Base-by-base conservation (phyloP, 2,888 invertebrate species). In the Cantharis rustica region DNA sequence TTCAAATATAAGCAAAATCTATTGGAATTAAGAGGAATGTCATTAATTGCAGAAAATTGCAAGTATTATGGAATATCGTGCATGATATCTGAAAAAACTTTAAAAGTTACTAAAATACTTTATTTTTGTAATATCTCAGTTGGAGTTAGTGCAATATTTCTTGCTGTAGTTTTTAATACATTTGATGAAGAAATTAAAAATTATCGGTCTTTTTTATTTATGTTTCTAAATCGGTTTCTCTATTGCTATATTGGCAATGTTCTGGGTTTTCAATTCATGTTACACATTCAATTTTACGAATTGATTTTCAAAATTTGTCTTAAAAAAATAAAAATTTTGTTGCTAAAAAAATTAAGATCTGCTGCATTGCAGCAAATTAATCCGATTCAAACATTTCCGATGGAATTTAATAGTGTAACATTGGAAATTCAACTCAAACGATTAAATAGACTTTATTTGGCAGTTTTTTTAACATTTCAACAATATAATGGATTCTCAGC, bases 301-400 rank as follows among this genome's bases (percentile, higher is more conserved):
- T n/a, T 47, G 0, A 47, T 47, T 9, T 47, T n/a, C 9, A n/a
- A 47, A 47, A n/a, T 5, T n/a, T 47, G n/a, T 5, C 1, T n/a
- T 47, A n/a, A 47, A 7, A n/a, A 47, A 47, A 47, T 47, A 2
- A 47, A 47, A 47, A n/a, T n/a, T n/a, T n/a, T n/a, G n/a, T n/a
- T 47, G n/a, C 7, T 47, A 7, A 1, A 47, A 47, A 47, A 47
- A 47, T 47, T 47, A n/a, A 4, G 13, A 10, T n/a, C 31, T n/a
- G 1, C 5, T 3, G 5, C 13, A n/a, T 3, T 31, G n/a, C 7
- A n/a, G 7, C n/a, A 7, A 47, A n/a, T 1, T 0, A n/a, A n/a
- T n/a, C 2, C 2, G n/a, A 7, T 7, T n/a, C 47, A n/a, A n/a
- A 2, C 0, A 5, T 2, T n/a, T 5, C 7, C 7, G 2, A n/a